Evolutionary conservation across 1,140 invertebrate species (phyloP), one percentile per base, ranked within the genome.

Genomic region (Caenorhabditis latens): DNA sequence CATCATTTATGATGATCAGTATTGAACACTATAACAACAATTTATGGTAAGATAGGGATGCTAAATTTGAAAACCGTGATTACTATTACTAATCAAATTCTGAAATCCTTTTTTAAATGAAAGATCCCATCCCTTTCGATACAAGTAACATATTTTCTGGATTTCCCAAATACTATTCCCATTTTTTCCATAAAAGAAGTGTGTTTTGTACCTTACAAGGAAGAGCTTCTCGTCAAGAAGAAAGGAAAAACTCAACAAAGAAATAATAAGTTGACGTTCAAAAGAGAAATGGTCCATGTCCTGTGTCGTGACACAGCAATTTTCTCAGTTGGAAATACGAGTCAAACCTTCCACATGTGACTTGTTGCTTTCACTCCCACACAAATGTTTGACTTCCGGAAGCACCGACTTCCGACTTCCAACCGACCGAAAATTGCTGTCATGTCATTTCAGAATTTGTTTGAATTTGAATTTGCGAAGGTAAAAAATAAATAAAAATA

Each of bases 271-370:
- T 58, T 11, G 21, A 32, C 61, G 61, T 63, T 63, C 57, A n/a
- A 8, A 63, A 63, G 32, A 63, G 61, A 63, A 48, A 46, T 50
- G 71, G 14, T 53, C 40, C 19, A 50, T 79, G 43, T 79, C 46
- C 71, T 48, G 71, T 79, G 43, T 79, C 46, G 46, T 48, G 71
- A 79, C 71, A 50, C 71, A 50, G 43, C 71, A 79, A 79, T 79
- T 79, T 79, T 79, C 71, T 79, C 71, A 50, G 71, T 79, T 50
- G 71, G 71, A 79, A 79, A 79, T 79, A 50, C 46, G 71, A 79
- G 32, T 32, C 71, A 46, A 50, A 9, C 50, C 71, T 71, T 48
- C 46, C 71, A 79, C 71, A 79, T 79, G 71, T 79, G 71, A 79
- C 71, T 79, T 79, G 46, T 53, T 79, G 46, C 40, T 43, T 14